phyloP scores from a whole-genome alignment of 2,113 vertebrate genomes.

The Eubucco bourcierii region DNA sequence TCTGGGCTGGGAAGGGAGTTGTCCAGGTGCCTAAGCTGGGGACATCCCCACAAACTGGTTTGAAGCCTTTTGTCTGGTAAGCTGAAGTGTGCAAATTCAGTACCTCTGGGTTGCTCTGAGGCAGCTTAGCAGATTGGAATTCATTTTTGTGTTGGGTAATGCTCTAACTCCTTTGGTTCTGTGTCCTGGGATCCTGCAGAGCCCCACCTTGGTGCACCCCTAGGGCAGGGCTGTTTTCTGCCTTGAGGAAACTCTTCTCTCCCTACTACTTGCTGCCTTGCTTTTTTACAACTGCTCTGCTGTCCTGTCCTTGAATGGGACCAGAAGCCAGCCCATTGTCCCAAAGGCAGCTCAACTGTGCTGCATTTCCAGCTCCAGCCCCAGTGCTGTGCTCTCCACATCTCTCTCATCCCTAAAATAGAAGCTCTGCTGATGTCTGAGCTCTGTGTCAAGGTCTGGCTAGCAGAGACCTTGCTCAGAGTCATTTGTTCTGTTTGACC shows the following conservation, averaged over 20 bases:
- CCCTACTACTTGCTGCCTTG: not conserved
- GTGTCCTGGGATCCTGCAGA: not conserved
- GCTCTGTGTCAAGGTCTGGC: not conserved
- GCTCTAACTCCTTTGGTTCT: not conserved
- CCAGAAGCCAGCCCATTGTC: not conserved
- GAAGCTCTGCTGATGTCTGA: not conserved
- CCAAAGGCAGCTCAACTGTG: not conserved
- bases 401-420: not conserved
- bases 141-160: not conserved
- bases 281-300: constrained; percentile 5
- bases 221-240: not conserved
- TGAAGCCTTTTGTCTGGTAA: not conserved
- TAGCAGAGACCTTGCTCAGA: not conserved
- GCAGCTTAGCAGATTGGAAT: not conserved
- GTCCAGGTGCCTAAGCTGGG: not conserved
- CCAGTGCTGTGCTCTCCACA: not conserved
- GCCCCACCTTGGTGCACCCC: not conserved
- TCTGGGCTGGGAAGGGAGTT: not conserved
- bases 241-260: not conserved
- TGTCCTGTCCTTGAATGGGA: constrained; percentile 40
- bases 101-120: not conserved
- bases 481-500: not conserved
- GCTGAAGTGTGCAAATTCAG: not conserved
- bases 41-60: not conserved
- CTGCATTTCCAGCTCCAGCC: constrained; percentile 10